Conservation (phyloP, 2,113 vertebrate species). For the Pomatostomus ruficeps region DNA sequence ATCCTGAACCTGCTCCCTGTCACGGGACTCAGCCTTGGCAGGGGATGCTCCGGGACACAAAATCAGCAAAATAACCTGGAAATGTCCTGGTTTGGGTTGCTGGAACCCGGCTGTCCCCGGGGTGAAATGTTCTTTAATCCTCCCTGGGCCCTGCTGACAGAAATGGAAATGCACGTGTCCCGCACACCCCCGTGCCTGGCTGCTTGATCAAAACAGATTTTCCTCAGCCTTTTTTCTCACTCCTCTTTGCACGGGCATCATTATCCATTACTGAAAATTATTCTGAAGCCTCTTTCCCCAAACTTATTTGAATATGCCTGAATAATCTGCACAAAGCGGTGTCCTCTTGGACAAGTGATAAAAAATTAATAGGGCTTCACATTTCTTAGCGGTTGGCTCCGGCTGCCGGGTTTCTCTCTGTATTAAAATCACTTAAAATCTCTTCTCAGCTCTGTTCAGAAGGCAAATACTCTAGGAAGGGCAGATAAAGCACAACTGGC, state of each 20-base stretch:
- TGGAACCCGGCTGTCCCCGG: constrained; percentile 55
- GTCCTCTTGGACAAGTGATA: constrained; percentile 49
- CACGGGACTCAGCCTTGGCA: constrained; percentile 51
- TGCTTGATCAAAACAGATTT: constrained; percentile 66
- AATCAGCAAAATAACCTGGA: constrained; percentile 63
- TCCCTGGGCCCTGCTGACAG: constrained; percentile 50
- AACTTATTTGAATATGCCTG: constrained; percentile 25
- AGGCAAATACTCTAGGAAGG: constrained; percentile 18
- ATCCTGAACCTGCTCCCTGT: constrained; percentile 31
- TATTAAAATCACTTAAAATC: constrained; percentile 49
- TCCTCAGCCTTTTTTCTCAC: constrained; percentile 21
- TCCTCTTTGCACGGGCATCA: constrained; percentile 42
- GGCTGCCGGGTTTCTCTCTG: constrained; percentile 36
- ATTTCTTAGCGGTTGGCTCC: constrained; percentile 30
- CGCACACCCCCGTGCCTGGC: constrained; percentile 40
- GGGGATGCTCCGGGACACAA: constrained; percentile 41
- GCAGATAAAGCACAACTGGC: constrained; percentile 35
- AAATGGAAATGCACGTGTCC: constrained; percentile 73
- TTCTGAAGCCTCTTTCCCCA: constrained; percentile 14
- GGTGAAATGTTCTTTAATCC: constrained; percentile 70
- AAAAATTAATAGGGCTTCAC: constrained; percentile 60
- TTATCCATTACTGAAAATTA: constrained; percentile 52
- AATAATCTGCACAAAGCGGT: constrained; percentile 10
- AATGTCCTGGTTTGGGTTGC: constrained; percentile 56
- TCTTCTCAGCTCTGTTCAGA: constrained; percentile 13